Conservation (phyloP, 2,113 vertebrate species). For the Planiliza haematocheilus region DNA sequence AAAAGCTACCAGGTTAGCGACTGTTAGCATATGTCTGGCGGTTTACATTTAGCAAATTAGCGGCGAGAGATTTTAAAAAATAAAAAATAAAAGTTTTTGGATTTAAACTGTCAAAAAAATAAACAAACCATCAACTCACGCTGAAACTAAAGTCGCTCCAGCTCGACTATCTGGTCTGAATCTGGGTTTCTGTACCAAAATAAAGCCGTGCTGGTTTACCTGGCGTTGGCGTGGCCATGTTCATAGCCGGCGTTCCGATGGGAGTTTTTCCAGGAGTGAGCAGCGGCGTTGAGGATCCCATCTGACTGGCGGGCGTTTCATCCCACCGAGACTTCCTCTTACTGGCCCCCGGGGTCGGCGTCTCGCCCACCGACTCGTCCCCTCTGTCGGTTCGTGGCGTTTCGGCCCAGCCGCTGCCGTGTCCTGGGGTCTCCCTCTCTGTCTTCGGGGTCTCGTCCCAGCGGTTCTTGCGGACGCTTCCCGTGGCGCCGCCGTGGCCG, state of each 20-base stretch:
- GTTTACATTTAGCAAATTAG: no score
- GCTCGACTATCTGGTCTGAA: no score
- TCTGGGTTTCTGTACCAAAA: no score
- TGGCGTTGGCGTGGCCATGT: constrained; percentile 98
- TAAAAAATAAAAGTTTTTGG: no score
- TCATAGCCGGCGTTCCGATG: constrained; percentile 98
- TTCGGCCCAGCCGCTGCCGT: constrained; percentile 98
- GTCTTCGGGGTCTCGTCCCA: constrained; percentile 99
- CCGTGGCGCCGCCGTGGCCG: constrained; percentile 93
- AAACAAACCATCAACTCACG: no score
- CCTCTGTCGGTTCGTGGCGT: constrained; percentile 96
- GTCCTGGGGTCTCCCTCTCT: constrained; percentile 96
- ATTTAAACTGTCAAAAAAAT: no score
- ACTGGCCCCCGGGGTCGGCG: constrained; percentile 96
- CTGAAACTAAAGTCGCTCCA: no score
- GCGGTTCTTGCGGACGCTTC: constrained; percentile 96
- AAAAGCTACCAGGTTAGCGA: no score
- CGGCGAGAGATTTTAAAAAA: no score
- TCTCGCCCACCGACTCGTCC: constrained; percentile 97
- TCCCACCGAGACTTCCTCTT: constrained; percentile 99
- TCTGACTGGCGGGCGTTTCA: constrained; percentile 97
- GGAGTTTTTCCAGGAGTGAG: constrained; percentile 98
- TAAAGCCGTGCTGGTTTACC: constrained; percentile 78
- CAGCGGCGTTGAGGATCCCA: constrained; percentile 96
- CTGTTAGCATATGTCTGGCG: no score